A percentile compares a stretch with the other conserved stretches of the same genome.
These are phyloP conservation scores for Hedychridium roseum DNA, from an alignment of 2,888 invertebrate species.

Conservation along the genomic window DNA sequence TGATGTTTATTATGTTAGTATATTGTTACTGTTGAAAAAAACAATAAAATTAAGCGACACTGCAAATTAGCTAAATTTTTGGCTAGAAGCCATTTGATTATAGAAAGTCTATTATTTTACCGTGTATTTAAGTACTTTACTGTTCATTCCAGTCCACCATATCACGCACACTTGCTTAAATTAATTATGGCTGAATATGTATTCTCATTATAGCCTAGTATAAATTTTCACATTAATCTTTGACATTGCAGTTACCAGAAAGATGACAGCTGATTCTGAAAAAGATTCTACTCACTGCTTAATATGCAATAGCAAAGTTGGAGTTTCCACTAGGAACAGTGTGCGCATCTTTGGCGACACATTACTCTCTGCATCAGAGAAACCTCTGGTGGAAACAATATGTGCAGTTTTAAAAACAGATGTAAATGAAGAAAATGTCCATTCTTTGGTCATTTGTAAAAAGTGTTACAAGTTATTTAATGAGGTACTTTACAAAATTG, in stretches of 20 bases:
- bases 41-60: no score
- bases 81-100: no score
- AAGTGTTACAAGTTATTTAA: conserved; percentile 72
- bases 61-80: no score
- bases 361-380: conserved; percentile 52
- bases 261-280: conserved; percentile 56
- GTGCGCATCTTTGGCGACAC: conserved; percentile 66
- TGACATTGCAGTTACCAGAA: conserved; percentile 21
- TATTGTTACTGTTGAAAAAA: no score
- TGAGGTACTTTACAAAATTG: conserved; percentile 59
- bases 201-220: background rate
- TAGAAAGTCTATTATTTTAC: no score
- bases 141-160: no score
- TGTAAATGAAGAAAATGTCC: conserved; percentile 66
- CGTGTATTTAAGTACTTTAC: no score
- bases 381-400: conserved; percentile 62
- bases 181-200: background rate
- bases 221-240: background rate
- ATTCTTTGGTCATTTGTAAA: conserved; percentile 71
- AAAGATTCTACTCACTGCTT: conserved; percentile 66
- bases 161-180: no score
- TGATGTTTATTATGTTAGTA: no score
- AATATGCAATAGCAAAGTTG: conserved; percentile 70
- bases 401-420: conserved; percentile 65
- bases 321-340: conserved; percentile 66